Conservation (phyloP, 2,113 vertebrate genomes). For the Microtus pennsylvanicus region DNA sequence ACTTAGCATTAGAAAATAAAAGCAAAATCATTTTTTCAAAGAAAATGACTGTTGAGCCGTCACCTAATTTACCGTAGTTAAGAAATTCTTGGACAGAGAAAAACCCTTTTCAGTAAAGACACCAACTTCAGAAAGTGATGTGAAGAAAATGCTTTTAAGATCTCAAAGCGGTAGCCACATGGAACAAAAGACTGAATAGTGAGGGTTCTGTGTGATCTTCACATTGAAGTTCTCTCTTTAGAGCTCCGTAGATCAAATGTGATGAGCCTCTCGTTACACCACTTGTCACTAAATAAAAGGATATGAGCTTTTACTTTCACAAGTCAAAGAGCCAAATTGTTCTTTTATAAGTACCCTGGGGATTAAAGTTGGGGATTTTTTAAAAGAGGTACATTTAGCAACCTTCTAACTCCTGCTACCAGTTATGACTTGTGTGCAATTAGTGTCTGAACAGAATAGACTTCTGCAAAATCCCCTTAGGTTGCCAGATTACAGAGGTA, state of each 20-base stretch:
- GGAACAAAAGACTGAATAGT: slow-evolving; percentile 62
- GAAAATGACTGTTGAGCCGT: neutral
- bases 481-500: neutral
- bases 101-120: slow-evolving; percentile 56
- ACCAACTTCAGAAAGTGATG: slow-evolving; percentile 66
- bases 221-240: slow-evolving; percentile 70
- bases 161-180: slow-evolving; percentile 41
- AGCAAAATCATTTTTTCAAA: slow-evolving; percentile 33
- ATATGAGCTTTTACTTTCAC: slow-evolving; percentile 55
- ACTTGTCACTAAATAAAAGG: slow-evolving; percentile 67
- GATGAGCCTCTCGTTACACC: slow-evolving; percentile 58
- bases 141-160: slow-evolving; percentile 63
- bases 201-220: slow-evolving; percentile 66
- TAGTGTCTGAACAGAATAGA: neutral
- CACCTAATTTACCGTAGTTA: slow-evolving; percentile 52
- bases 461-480: neutral
- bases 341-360: slow-evolving; percentile 49
- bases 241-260: slow-evolving; percentile 67
- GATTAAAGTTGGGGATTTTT: slow-evolving; percentile 60
- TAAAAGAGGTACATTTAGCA: slow-evolving; percentile 23
- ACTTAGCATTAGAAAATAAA: neutral
- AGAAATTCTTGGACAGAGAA: slow-evolving; percentile 50
- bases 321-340: slow-evolving; percentile 67
- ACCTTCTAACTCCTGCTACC: slow-evolving; percentile 30
- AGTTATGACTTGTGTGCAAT: neutral